phyloP scores from a whole-genome alignment of 2,113 vertebrate species.

The Salvelinus alpinus region DNA sequence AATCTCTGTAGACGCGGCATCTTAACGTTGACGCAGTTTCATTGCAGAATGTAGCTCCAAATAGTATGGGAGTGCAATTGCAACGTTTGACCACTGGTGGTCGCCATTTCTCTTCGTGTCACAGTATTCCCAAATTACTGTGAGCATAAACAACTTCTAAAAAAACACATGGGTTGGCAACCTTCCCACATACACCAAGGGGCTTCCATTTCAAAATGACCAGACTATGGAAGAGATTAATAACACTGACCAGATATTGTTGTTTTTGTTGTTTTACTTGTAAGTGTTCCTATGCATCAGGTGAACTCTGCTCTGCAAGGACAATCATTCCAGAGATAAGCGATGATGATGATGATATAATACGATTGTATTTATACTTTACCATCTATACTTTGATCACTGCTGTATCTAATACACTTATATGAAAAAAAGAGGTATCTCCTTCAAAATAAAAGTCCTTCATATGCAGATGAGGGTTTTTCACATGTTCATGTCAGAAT shows the following conservation, averaged over 20 bases:
- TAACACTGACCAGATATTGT: constrained; percentile 25
- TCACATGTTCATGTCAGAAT: not conserved
- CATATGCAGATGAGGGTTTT: constrained; percentile 11
- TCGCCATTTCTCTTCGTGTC: constrained; percentile 46
- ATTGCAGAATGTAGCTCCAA: not conserved
- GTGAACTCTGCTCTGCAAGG: constrained; percentile 49
- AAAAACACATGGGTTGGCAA: constrained; percentile 27
- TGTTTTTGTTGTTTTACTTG: constrained; percentile 53
- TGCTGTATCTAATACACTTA: constrained; percentile 36
- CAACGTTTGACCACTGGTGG: constrained; percentile 49
- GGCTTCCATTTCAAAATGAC: constrained; percentile 22
- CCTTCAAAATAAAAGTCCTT: constrained; percentile 9
- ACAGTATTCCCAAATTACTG: constrained; percentile 5
- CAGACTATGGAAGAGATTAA: constrained; percentile 12
- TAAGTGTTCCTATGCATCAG: constrained; percentile 59
- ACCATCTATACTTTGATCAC: constrained; percentile 10
- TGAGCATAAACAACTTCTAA: not conserved
- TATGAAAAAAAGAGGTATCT: constrained; percentile 17
- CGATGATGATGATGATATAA: constrained; percentile 16
- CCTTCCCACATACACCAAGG: constrained; percentile 14
- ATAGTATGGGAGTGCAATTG: not conserved
- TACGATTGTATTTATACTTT: constrained; percentile 44
- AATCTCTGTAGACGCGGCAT: not conserved
- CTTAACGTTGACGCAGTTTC: not conserved
- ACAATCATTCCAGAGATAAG: constrained; percentile 48